A percentile compares a stretch with the other conserved stretches of the same genome.
phyloP scores from a whole-genome alignment of 2,888 invertebrate species.

The Anorthoa munda region DNA sequence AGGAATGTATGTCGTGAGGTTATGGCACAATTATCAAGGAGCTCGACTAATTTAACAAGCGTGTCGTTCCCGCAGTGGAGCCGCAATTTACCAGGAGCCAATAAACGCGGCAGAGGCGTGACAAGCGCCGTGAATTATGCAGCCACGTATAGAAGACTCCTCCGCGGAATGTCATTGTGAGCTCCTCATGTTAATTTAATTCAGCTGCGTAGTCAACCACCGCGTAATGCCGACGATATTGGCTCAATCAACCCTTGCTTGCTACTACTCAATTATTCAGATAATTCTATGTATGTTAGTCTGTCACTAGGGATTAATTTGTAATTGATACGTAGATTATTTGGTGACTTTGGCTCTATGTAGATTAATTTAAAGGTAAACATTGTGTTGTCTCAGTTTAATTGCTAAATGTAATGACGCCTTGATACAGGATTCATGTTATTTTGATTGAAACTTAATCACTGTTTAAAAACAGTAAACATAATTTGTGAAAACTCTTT shows the following conservation, averaged over 20 bases:
- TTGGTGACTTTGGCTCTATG: constrained; percentile 52
- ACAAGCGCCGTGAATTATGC: constrained; percentile 76
- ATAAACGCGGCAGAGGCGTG: constrained; percentile 71
- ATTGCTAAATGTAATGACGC: constrained; percentile 32
- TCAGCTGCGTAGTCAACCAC: constrained; percentile 76
- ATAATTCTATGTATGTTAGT: constrained; percentile 66
- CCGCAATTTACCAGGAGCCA: constrained; percentile 71
- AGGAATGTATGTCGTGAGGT: constrained; percentile 33
- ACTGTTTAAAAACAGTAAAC: background rate
- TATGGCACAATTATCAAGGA: constrained; percentile 59
- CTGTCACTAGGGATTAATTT: constrained; percentile 64
- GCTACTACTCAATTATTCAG: constrained; percentile 75
- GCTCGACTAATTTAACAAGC: constrained; percentile 62
- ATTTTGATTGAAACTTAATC: background rate
- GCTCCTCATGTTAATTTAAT: constrained; percentile 85
- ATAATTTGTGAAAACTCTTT: background rate
- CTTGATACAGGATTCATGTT: background rate
- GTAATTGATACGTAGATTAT: constrained; percentile 71
- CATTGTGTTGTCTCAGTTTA: constrained; percentile 50
- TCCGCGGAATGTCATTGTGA: constrained; percentile 74
- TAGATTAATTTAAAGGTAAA: constrained; percentile 40
- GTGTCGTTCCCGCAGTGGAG: constrained; percentile 47
- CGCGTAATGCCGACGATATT: constrained; percentile 75
- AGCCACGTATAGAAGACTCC: constrained; percentile 67
- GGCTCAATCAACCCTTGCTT: constrained; percentile 74